Conservation (phyloP, 2,113 vertebrate genomes). For the Capreolus pygargus region DNA sequence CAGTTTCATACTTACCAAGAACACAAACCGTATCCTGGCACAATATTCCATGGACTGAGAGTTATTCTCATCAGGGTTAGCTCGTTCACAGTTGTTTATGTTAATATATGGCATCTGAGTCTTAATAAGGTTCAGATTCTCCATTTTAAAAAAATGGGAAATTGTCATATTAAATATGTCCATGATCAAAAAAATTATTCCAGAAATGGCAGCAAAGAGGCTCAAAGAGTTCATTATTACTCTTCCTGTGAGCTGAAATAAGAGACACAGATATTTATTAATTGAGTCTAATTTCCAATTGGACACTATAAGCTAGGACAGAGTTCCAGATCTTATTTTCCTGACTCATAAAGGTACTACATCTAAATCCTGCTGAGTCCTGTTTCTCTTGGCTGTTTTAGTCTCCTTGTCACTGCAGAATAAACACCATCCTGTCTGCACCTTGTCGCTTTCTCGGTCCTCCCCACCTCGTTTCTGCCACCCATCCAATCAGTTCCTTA, state of each 20-base stretch:
- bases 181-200: constrained; percentile 66
- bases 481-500: neutral
- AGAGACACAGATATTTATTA: neutral
- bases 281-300: neutral
- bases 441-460: neutral
- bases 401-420: neutral
- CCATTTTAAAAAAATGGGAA: constrained; percentile 70
- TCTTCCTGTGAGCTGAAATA: constrained; percentile 62
- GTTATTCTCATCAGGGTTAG: neutral
- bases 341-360: neutral
- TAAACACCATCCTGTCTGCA: no score
- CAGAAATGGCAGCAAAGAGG: constrained; percentile 67
- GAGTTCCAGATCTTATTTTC: neutral
- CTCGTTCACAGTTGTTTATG: constrained; percentile 57
- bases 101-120: neutral
- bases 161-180: constrained; percentile 73
- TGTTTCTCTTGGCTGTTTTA: neutral
- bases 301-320: neutral
- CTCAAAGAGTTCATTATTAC: constrained; percentile 59
- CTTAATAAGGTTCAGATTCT: neutral
- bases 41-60: constrained; percentile 15
- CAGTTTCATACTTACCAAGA: constrained; percentile 58
- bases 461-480: neutral
- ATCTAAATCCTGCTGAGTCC: no score
- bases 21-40: constrained; percentile 43